A percentile compares a stretch with the other conserved stretches of the same genome.
phyloP scores from a whole-genome alignment of 2,797 vertebrate genomes.

The Bovichtus variegatus region DNA sequence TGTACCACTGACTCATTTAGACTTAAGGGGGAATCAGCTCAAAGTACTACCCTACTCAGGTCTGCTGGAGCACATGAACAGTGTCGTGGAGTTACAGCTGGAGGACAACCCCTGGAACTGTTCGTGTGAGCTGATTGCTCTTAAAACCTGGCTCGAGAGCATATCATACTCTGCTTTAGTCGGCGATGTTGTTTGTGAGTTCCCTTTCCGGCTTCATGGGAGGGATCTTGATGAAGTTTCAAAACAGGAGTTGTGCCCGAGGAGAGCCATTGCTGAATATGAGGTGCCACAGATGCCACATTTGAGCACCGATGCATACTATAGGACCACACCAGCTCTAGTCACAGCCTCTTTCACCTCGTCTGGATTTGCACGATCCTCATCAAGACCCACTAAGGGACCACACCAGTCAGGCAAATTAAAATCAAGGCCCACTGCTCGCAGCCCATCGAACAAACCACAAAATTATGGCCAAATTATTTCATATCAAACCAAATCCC shows the following conservation, averaged over 20 bases:
- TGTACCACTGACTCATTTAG: slow-evolving; percentile 97
- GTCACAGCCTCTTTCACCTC: slow-evolving; percentile 91
- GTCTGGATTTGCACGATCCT: slow-evolving; percentile 92
- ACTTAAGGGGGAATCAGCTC: slow-evolving; percentile 95
- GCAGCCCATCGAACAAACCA: slow-evolving; percentile 89
- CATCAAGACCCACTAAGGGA: slow-evolving; percentile 92
- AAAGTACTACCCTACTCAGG: slow-evolving; percentile 95
- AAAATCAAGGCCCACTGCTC: slow-evolving; percentile 91
- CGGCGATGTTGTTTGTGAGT: slow-evolving; percentile 97
- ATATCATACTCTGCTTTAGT: slow-evolving; percentile 95
- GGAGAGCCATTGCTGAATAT: slow-evolving; percentile 94
- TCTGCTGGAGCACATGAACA: slow-evolving; percentile 96
- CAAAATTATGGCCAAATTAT: slow-evolving; percentile 95
- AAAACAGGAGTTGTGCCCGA: slow-evolving; percentile 96
- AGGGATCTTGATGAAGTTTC: slow-evolving; percentile 96
- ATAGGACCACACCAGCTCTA: slow-evolving; percentile 89
- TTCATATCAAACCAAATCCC: slow-evolving; percentile 98
- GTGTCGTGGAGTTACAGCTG: slow-evolving; percentile 95
- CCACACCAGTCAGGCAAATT: slow-evolving; percentile 93
- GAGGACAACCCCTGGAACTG: slow-evolving; percentile 99
- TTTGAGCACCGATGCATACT: slow-evolving; percentile 91
- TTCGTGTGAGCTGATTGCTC: slow-evolving; percentile 95
- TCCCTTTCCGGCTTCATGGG: slow-evolving; percentile 96
- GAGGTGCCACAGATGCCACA: slow-evolving; percentile 94
- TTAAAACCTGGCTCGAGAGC: slow-evolving; percentile 98